These are phyloP conservation scores for Drosophila tropicalis DNA, from an alignment of 1,140 invertebrate species.

Conservation along the genomic window DNA sequence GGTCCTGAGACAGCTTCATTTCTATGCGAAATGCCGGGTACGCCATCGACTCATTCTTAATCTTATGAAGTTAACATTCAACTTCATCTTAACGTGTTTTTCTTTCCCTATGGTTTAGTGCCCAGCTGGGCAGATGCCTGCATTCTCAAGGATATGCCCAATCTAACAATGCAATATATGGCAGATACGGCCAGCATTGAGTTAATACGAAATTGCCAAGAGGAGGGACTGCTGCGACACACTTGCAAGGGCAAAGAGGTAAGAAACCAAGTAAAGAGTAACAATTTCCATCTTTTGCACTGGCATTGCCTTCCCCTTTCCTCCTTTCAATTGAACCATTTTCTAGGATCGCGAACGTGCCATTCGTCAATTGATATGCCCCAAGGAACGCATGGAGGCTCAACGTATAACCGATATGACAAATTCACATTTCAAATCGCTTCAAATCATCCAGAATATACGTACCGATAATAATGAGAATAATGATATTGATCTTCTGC, in stretches of 20 bases:
- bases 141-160: slow-evolving; percentile 88
- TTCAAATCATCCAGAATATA: slow-evolving; percentile 80
- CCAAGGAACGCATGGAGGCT: slow-evolving; percentile 75
- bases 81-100: background rate
- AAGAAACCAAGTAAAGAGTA: slow-evolving; percentile 59
- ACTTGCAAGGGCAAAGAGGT: slow-evolving; percentile 89
- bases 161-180: slow-evolving; percentile 88
- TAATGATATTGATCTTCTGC: slow-evolving; percentile 76
- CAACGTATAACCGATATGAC: slow-evolving; percentile 79
- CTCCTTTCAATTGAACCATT: background rate
- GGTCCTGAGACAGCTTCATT: slow-evolving; percentile 89
- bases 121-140: slow-evolving; percentile 88
- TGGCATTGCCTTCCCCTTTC: background rate
- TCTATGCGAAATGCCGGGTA: slow-evolving; percentile 90
- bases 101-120: slow-evolving; percentile 84
- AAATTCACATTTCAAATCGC: slow-evolving; percentile 80
- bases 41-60: slow-evolving; percentile 28
- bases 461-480: slow-evolving; percentile 82
- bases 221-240: slow-evolving; percentile 90
- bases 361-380: slow-evolving; percentile 72
- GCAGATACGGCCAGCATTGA: slow-evolving; percentile 92
- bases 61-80: too few relatives aligned
- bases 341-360: slow-evolving; percentile 72
- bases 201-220: slow-evolving; percentile 92
- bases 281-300: background rate